Evolutionary conservation across 2,888 invertebrate species (phyloP), one percentile per base, ranked within the genome.

Genomic region (Lepidochrysops patricia): DNA sequence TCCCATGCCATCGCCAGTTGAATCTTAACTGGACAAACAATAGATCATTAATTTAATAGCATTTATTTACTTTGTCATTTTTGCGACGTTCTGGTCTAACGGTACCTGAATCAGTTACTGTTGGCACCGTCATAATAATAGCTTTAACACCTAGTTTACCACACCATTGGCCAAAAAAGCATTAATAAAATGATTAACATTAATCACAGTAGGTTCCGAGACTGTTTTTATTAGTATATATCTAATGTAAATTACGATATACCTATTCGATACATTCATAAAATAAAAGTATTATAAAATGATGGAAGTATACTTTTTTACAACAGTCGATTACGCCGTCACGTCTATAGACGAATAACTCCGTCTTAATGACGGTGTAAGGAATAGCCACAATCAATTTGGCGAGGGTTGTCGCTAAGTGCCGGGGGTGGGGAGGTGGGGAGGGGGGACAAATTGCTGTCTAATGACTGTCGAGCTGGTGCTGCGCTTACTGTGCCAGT

Each of bases 381-480:
- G 68, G 65, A 74, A 80, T 78, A 72, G 78, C 77, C 74, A 78
- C 82, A 83, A 86, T 85, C 85, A 86, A 86, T 87, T 85, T 82
- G 68, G 70, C 61, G 66, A 52, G 54, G 54, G 54, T 54, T 15
- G 54, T 54, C 54, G 54, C 54, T 54, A 54, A 61, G 67, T 71
- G 71, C 68, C 70, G 68, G 70, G 64, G 66, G 69, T 57, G 62
- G 67, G 71, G 64, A 59, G 71, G 65, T 62, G 72, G 63, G 66
- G 68, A 71, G 70, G 68, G 74, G 76, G 73, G 73, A 72, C 70
- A 79, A 80, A 82, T 82, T 80, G 78, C 72, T 76, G 80, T 67
- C 78, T 84, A 86, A 86, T 82, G 88, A 85, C 65, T 62, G 65
- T 63, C 60, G 57, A 57, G 66, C 58, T 35, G 15, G 63, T 72